Percentiles rank a stretch among this genome's conserved stretches.
Conservation (phyloP, 2,113 vertebrate species). For the Grammomys dolichurus region DNA sequence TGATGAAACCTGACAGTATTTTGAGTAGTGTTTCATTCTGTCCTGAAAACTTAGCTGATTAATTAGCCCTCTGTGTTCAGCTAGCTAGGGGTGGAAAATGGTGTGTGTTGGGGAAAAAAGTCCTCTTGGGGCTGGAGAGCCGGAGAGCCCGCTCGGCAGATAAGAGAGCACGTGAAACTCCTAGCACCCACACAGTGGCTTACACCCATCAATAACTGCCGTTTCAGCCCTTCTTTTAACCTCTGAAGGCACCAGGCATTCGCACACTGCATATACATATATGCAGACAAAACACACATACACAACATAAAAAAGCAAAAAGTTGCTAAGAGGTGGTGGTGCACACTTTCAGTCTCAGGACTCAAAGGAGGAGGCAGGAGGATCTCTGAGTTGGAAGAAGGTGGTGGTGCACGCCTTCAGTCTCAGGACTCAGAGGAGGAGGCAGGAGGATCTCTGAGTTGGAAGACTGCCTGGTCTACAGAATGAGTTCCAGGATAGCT, state of each 20-base stretch:
- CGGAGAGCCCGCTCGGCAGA: background rate
- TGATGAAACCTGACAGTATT: background rate
- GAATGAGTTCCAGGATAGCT: background rate
- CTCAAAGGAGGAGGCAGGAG: background rate
- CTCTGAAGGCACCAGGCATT: background rate
- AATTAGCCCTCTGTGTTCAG: background rate
- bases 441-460: background rate
- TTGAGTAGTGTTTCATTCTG: slow-evolving; percentile 10
- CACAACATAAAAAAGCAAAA: no score
- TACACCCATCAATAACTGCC: background rate
- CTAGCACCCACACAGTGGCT: background rate
- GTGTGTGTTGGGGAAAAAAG: background rate
- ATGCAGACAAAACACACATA: background rate
- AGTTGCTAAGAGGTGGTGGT: no score
- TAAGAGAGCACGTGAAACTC: background rate
- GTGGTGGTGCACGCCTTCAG: background rate
- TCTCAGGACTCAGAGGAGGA: background rate
- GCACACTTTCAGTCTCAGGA: background rate
- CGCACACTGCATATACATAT: background rate
- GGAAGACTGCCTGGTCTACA: background rate
- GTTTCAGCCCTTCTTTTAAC: background rate
- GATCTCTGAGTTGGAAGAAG: no score
- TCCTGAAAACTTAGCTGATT: slow-evolving; percentile 29
- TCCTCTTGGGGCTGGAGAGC: background rate
- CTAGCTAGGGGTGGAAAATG: background rate